phyloP scores from a whole-genome alignment of 2,888 invertebrate genomes.

The Agrochola circellaris region DNA sequence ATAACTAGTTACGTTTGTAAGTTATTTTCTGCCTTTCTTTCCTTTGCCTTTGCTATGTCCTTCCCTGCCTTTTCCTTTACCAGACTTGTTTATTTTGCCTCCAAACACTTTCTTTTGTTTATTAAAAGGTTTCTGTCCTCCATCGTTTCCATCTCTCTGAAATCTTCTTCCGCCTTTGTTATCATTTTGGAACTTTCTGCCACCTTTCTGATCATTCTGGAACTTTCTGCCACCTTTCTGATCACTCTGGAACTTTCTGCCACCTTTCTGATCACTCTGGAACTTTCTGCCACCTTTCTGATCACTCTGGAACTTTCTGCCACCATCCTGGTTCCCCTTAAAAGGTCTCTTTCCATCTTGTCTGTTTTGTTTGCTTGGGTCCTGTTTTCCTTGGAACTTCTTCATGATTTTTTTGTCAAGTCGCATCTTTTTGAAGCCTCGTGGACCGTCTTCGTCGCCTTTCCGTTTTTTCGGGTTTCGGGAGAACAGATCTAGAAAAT shows the following conservation, averaged over 20 bases:
- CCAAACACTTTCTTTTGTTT: constrained; percentile 84
- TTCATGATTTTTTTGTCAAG: constrained; percentile 84
- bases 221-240: constrained; percentile 65
- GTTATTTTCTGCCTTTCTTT: constrained; percentile 54
- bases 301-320: constrained; percentile 68
- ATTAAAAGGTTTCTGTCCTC: constrained; percentile 69
- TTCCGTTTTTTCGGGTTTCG: constrained; percentile 81
- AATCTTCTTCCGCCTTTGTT: constrained; percentile 68
- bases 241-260: constrained; percentile 64
- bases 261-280: constrained; percentile 60
- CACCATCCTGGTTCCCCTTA: constrained; percentile 66
- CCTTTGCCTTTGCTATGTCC: constrained; percentile 58
- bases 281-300: constrained; percentile 64
- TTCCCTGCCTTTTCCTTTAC: constrained; percentile 76
- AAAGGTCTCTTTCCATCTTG: constrained; percentile 72
- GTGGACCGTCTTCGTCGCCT: constrained; percentile 77
- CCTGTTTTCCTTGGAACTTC: constrained; percentile 79
- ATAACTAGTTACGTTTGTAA: constrained; percentile 2
- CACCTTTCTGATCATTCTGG: constrained; percentile 64
- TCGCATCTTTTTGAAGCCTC: constrained; percentile 87
- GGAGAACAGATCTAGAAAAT: constrained; percentile 82
- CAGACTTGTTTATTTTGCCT: constrained; percentile 83
- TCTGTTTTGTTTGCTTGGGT: constrained; percentile 62
- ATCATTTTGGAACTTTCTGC: constrained; percentile 68
- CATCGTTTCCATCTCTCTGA: constrained; percentile 65